Percentiles rank a stretch among this genome's conserved stretches.
Conservation (phyloP, 2,888 invertebrate species). For the Tholera decimalis region DNA sequence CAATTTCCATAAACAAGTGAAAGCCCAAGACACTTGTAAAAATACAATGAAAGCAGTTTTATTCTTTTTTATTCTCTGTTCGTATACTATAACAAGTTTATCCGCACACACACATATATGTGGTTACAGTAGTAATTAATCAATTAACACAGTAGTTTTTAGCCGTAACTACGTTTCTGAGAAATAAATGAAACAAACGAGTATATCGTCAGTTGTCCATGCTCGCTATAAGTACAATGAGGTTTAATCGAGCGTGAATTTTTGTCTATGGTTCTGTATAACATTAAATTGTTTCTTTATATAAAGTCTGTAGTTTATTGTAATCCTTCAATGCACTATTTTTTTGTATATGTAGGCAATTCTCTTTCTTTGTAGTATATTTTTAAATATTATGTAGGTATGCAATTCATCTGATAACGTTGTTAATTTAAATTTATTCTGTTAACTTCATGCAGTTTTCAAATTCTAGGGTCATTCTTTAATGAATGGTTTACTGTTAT, state of each 20-base stretch:
- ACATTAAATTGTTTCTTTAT: not conserved
- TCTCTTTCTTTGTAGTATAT: too few species aligned
- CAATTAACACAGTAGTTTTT: slow-evolving; percentile 62
- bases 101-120: slow-evolving; percentile 3
- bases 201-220: slow-evolving; percentile 46
- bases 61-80: not conserved
- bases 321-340: too few species aligned
- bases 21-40: not conserved
- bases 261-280: slow-evolving; percentile 55
- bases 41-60: too few species aligned
- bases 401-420: too few species aligned
- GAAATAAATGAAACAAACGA: slow-evolving; percentile 56
- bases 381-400: too few species aligned
- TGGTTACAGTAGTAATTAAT: slow-evolving; percentile 52
- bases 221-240: slow-evolving; percentile 19
- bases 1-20: not conserved
- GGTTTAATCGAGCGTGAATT: slow-evolving; percentile 38
- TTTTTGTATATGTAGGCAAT: too few species aligned
- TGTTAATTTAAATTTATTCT: too few species aligned
- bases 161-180: slow-evolving; percentile 42
- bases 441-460: too few species aligned
- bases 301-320: too few species aligned
- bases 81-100: slow-evolving; percentile 17
- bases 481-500: too few species aligned
- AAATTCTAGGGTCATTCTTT: too few species aligned